A percentile compares a stretch with the other conserved stretches of the same genome.
Evolutionary conservation across 2,888 invertebrate species (phyloP).

Genomic region (Eumacrocentrus americanus): DNA sequence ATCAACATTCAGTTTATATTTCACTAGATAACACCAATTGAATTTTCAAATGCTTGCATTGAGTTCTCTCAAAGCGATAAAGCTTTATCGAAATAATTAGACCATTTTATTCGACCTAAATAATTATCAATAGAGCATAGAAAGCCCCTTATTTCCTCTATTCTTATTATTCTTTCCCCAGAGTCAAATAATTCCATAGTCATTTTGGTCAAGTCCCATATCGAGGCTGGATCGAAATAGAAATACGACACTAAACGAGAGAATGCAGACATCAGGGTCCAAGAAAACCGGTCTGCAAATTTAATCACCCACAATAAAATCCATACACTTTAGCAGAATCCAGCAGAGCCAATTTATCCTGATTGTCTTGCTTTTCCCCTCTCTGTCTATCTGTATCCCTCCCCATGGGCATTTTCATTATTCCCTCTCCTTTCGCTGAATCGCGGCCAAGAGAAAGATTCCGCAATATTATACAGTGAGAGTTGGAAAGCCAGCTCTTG

Average conservation of each 20-base stretch:
- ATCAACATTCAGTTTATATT: too few relatives aligned
- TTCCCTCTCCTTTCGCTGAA: too few relatives aligned
- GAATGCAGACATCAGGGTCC: neutral
- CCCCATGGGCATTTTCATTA: neutral
- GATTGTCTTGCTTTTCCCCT: constrained; percentile 3
- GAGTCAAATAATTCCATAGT: too few relatives aligned
- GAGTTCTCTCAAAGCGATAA: too few relatives aligned
- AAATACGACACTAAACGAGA: neutral
- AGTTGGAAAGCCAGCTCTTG: neutral
- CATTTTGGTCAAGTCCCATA: neutral
- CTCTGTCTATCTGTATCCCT: neutral
- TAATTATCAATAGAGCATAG: too few relatives aligned
- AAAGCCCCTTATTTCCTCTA: too few relatives aligned
- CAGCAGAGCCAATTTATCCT: neutral
- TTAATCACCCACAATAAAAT: constrained; percentile 4
- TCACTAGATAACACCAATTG: too few relatives aligned
- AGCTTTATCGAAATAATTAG: too few relatives aligned
- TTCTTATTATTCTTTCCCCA: too few relatives aligned
- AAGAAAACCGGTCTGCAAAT: constrained; percentile 1
- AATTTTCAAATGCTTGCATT: too few relatives aligned
- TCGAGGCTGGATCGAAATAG: neutral
- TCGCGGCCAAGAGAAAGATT: too few relatives aligned
- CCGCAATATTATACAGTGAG: neutral
- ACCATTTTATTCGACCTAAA: too few relatives aligned
- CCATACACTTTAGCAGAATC: neutral